These are phyloP conservation scores for Heliconius congener DNA, from an alignment of 1,140 invertebrate genomes.

Conservation along the genomic window DNA sequence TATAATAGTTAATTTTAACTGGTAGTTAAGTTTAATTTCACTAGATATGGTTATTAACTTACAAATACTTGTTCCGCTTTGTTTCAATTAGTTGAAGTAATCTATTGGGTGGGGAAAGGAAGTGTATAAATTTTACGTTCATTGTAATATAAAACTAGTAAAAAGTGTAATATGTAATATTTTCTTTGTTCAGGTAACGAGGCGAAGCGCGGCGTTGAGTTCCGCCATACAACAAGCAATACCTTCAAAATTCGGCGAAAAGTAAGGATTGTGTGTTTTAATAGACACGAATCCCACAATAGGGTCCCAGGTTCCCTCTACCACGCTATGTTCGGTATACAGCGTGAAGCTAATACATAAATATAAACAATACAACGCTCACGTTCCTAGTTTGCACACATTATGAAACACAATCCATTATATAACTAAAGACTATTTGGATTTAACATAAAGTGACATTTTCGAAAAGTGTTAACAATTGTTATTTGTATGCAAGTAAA, in stretches of 20 bases:
- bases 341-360: not conserved
- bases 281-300: no score
- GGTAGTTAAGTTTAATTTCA: not conserved
- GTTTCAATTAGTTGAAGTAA: not conserved
- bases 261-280: no score
- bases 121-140: not conserved
- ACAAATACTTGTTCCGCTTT: slow-evolving; percentile 1
- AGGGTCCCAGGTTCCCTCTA: no score
- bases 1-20: not conserved
- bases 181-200: no score
- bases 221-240: no score
- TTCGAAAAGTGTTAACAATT: not conserved
- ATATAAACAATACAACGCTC: not conserved
- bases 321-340: no score
- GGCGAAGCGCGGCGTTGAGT: no score
- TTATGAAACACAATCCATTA: not conserved
- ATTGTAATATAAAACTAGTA: no score
- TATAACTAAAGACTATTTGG: not conserved
- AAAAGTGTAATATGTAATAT: no score
- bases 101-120: not conserved
- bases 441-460: not conserved
- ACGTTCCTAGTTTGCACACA: not conserved
- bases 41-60: not conserved
- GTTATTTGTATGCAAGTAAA: not conserved
- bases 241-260: no score